phyloP scores from a whole-genome alignment of 2,797 vertebrate species.

The Pangasius djambal region DNA sequence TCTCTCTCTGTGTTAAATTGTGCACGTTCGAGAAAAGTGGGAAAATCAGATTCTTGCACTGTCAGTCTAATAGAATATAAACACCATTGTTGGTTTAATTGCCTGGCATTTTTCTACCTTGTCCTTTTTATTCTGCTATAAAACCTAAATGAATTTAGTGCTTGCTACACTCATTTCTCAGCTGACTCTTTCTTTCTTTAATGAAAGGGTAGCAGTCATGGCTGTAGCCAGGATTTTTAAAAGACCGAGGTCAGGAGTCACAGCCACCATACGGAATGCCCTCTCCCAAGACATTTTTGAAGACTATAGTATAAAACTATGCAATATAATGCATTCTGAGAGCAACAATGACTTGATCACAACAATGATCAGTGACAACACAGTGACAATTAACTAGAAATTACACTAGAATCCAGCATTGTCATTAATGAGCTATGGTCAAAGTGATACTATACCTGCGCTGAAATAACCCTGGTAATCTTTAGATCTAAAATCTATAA shows the following conservation, averaged over 20 bases:
- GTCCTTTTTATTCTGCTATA: constrained; percentile 31
- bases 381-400: neutral
- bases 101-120: constrained; percentile 48
- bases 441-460: neutral
- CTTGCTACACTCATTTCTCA: neutral
- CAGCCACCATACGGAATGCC: neutral
- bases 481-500: neutral
- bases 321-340: neutral
- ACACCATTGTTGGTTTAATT: constrained; percentile 48
- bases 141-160: constrained; percentile 11
- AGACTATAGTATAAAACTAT: too few relatives aligned
- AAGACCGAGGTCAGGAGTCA: neutral
- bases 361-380: too few relatives aligned
- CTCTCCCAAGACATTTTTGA: neutral
- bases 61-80: constrained; percentile 73
- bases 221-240: neutral
- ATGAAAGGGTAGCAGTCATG: neutral
- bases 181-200: neutral
- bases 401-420: neutral
- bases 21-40: constrained; percentile 70
- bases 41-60: constrained; percentile 73
- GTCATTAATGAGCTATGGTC: neutral
- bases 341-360: neutral
- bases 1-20: constrained; percentile 66
- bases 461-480: neutral